Percentiles rank a stretch among this genome's conserved stretches.
Evolutionary conservation across 1,140 invertebrate genomes (phyloP).

Genomic region (Venturia canescens): DNA sequence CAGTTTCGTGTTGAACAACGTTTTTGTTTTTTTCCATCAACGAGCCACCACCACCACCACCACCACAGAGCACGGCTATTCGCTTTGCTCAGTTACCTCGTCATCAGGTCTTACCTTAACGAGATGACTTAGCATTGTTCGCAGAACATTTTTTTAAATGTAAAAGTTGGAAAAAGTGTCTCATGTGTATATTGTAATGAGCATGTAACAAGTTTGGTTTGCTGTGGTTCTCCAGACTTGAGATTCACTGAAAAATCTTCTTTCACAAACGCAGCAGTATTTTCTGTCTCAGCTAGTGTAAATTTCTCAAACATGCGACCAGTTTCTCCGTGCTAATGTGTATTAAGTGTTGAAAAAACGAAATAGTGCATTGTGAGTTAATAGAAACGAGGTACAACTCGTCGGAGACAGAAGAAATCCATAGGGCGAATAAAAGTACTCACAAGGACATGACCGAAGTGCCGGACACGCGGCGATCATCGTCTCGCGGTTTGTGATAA

Average conservation of each 20-base stretch:
- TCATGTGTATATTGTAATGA: neutral
- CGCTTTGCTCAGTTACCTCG: conserved; percentile 18
- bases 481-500: conserved; percentile 78
- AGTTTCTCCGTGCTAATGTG: no score
- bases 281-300: no score
- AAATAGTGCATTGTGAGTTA: no score
- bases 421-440: conserved; percentile 66
- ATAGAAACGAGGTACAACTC: no score
- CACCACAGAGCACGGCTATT: neutral
- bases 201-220: neutral
- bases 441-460: conserved; percentile 80
- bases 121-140: neutral
- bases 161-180: neutral
- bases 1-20: neutral
- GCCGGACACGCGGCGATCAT: conserved; percentile 78
- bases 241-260: neutral
- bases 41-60: conserved; percentile 1
- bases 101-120: conserved; percentile 13
- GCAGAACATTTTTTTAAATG: neutral
- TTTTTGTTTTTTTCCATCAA: neutral
- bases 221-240: no score
- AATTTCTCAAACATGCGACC: no score
- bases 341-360: no score
- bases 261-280: neutral
- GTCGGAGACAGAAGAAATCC: neutral